phyloP scores from a whole-genome alignment of 2,113 vertebrate genomes.

The Lates calcarifer region DNA sequence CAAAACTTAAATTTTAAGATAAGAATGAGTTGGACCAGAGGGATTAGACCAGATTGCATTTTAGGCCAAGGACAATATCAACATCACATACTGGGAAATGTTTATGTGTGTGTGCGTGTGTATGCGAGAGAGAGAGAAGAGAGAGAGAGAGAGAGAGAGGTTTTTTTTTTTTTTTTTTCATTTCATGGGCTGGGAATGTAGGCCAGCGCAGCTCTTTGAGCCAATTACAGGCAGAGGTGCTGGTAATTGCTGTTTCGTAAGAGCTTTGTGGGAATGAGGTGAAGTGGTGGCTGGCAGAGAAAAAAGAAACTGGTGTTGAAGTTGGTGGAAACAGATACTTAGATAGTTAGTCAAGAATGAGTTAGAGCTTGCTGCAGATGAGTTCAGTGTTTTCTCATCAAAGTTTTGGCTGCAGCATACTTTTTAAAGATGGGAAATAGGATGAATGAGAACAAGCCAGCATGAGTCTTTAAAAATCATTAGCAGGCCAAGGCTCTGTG shows the following conservation, averaged over 20 bases:
- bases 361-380: constrained; percentile 23
- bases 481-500: constrained; percentile 43
- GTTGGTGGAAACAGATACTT: constrained; percentile 11
- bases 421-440: constrained; percentile 30
- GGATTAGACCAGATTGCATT: too few species aligned
- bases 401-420: constrained; percentile 25
- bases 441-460: constrained; percentile 1
- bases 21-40: too few species aligned
- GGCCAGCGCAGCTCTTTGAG: constrained; percentile 35
- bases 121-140: too few species aligned
- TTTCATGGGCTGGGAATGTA: background rate
- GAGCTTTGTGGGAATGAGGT: constrained; percentile 30
- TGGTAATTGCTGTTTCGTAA: constrained; percentile 42
- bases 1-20: too few species aligned
- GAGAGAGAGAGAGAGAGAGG: too few species aligned
- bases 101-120: too few species aligned
- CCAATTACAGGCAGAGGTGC: constrained; percentile 40
- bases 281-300: constrained; percentile 18
- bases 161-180: background rate
- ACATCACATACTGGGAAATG: too few species aligned
- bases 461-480: constrained; percentile 37
- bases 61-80: too few species aligned
- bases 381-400: constrained; percentile 16
- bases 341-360: constrained; percentile 22
- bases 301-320: background rate